These are phyloP conservation scores for Ennomos fuscantarius DNA, from an alignment of 2,888 invertebrate genomes.

Conservation along the genomic window DNA sequence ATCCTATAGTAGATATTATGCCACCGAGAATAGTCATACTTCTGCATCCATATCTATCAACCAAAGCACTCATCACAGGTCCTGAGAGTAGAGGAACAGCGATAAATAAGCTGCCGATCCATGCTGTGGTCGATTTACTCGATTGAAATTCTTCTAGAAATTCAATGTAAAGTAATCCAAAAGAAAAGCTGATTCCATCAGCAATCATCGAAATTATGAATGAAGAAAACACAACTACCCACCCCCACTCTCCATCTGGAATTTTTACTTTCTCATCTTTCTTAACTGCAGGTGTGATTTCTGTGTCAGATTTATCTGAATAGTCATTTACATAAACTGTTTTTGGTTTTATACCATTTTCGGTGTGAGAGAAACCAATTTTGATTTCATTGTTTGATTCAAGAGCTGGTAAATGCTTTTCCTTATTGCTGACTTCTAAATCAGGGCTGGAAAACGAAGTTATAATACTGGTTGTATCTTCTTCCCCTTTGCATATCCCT, in stretches of 20 bases:
- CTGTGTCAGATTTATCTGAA: constrained; percentile 41
- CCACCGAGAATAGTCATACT: constrained; percentile 91
- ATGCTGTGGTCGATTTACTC: constrained; percentile 93
- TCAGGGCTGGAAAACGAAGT: constrained; percentile 74
- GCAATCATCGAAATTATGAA: constrained; percentile 95
- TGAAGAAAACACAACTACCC: constrained; percentile 95
- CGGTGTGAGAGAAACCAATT: constrained; percentile 32
- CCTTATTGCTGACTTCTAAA: constrained; percentile 61
- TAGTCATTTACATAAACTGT: constrained; percentile 41
- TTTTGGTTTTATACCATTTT: constrained; percentile 39
- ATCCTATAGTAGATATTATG: constrained; percentile 89
- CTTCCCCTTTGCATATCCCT: constrained; percentile 79
- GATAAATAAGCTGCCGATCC: constrained; percentile 96
- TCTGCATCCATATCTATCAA: constrained; percentile 94
- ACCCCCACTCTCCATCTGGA: constrained; percentile 95
- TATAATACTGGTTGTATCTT: constrained; percentile 63
- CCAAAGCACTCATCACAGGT: constrained; percentile 93
- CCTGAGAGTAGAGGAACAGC: constrained; percentile 94
- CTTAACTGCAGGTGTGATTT: constrained; percentile 39
- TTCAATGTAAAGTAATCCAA: constrained; percentile 94
- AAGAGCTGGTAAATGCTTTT: constrained; percentile 41
- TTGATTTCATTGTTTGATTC: constrained; percentile 49
- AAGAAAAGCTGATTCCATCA: constrained; percentile 97
- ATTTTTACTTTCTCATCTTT: constrained; percentile 79
- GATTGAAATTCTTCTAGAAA: constrained; percentile 92